Base-by-base conservation (phyloP, 2,113 vertebrate genomes). In the Elaphurus davidianus region DNA sequence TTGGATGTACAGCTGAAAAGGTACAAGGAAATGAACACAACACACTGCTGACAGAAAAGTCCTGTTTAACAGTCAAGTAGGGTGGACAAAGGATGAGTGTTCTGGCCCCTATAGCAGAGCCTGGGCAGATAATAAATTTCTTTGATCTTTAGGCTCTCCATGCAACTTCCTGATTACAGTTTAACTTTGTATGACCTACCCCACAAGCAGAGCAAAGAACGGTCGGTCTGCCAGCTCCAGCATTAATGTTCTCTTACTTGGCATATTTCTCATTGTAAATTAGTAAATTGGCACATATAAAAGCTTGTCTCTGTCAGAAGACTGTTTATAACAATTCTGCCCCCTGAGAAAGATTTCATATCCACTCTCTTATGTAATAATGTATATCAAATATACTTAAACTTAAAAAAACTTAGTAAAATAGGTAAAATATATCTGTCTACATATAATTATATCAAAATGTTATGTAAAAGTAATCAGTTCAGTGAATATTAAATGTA, bases 201-300 rank as follows among this genome's bases (percentile, higher is more conserved):
- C 71, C 52, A 87, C 55, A 79, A 92, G 52, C 19, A 93, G 36
- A 84, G 59, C 50, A 47, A 89, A 67, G 43, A 47, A 85, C 4
- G 2, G 8, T 28, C 8, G 0, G 11, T 28, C 16, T 50, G 97
- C 92, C 96, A 94, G 74, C n/a, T 81, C 52, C 6, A 87, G 79
- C 83, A 90, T 92, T 92, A 92, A 55, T 1, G 7, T 55, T 43
- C 40, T 74, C 50, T 43, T n/a, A 74, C 47, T 87, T 86, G 97
- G 87, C 54, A 0, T 36, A 59, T 30, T 76, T 78, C 94, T 97
- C 87, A 84, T 0, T 52, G 71, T 67, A 87, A 97, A 97, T 92
- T 81, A 97, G 59, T 55, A 83, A 96, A 79, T 12, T 97, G 97
- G 89, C 95, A 98, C 87, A 95, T 13, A 67, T 67, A 64, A 87